A percentile compares a stretch with the other conserved stretches of the same genome.
These are phyloP conservation scores for Scaptomyza flava DNA, from an alignment of 2,888 invertebrate genomes.

Conservation along the genomic window DNA sequence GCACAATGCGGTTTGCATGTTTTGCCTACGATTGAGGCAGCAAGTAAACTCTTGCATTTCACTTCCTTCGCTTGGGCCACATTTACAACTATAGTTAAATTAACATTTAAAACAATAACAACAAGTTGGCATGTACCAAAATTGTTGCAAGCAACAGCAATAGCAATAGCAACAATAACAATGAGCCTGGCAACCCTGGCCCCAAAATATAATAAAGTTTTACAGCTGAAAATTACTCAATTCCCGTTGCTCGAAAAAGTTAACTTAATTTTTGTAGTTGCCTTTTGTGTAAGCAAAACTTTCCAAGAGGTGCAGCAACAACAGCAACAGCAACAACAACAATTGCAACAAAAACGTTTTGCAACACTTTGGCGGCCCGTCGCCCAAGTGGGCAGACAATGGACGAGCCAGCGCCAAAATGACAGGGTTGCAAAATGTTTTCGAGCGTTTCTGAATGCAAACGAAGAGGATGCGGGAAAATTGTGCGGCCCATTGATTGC, in stretches of 20 bases:
- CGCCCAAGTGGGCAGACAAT: conserved; percentile 43
- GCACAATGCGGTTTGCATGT: conserved; percentile 59
- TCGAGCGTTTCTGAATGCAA: conserved; percentile 1
- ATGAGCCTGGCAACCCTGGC: conserved; percentile 26
- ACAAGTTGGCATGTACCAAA: conserved; percentile 70
- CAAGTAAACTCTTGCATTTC: neutral
- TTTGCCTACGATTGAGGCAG: conserved; percentile 47
- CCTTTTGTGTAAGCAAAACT: conserved; percentile 67
- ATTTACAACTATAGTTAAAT: conserved; percentile 60
- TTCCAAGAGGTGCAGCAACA: conserved; percentile 60
- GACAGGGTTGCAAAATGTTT: conserved; percentile 41
- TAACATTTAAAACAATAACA: conserved; percentile 77
- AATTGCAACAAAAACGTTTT: conserved; percentile 57
- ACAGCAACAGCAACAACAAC: conserved; percentile 30
- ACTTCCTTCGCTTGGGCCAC: conserved; percentile 25
- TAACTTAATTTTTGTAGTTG: conserved; percentile 77
- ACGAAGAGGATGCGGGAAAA: neutral
- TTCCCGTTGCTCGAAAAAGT: conserved; percentile 75
- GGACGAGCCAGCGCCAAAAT: conserved; percentile 32
- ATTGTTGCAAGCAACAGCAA: conserved; percentile 59
- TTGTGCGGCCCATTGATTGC: conserved; percentile 65
- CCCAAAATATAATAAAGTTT: conserved; percentile 73
- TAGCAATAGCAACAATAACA: conserved; percentile 27
- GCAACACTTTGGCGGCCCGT: conserved; percentile 63
- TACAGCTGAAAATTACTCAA: conserved; percentile 79